Base-by-base conservation (phyloP, 1,140 invertebrate genomes). In the Piezodorus guildinii region DNA sequence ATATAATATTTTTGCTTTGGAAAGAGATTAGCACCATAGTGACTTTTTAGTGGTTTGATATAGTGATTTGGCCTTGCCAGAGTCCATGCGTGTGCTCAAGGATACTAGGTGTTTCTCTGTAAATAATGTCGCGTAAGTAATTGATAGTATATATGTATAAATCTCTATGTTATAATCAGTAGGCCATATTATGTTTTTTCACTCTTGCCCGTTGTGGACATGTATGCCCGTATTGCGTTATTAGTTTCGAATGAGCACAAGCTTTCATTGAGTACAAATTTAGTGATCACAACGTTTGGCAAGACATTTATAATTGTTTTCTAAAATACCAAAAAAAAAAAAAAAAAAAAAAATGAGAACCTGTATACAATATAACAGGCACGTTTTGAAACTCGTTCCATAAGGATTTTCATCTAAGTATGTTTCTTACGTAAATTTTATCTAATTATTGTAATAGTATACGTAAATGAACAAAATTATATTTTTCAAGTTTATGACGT, bases 221-320 rank as follows among this genome's bases (percentile, higher is more conserved):
- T 44, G 25, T 23, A 34, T 23, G 52, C 23, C 52, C 52, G 52
- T 56, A 23, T 56, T 61, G 19, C 43, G 39, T 61, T 43, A 61
- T 61, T 61, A 45, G 44, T 62, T 62, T 62, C 49, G 16, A 62
- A 30, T 23, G 23, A 34, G 58, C 58, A 62, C 62, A 62, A 62
- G 62, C 62, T 62, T 62, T 62, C 21, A 62, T 62, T 62, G 46
- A 62, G 62, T 62, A 62, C 62, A 62, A 62, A 62, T 52, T 62
- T 44, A 56, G 52, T 56, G 52, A 56, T 56, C 52, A 56, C 52
- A 56, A 56, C 52, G 52, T 56, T 56, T 56, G 52, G 52, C 52
- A 56, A 56, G 52, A 56, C 52, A 56, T 56, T 56, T 56, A 25
- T 56, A 56, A 56, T 56, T 56, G 52, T 56, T 56, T 56, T 56